Evolutionary conservation across 2,888 invertebrate species (phyloP).

Genomic region (Synergus gifuensis): DNA sequence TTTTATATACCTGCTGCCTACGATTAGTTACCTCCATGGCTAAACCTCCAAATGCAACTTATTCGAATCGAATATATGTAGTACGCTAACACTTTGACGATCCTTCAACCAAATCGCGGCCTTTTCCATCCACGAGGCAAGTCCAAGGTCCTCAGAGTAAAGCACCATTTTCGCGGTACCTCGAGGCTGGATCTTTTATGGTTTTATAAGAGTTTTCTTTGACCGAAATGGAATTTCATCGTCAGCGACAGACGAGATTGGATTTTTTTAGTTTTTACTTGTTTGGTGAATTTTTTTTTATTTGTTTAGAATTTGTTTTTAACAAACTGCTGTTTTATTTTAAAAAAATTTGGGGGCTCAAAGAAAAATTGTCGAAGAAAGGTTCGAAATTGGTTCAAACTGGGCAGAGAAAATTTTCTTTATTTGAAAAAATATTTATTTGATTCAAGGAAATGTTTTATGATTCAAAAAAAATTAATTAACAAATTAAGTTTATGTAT

Average conservation of each 20-base stretch:
- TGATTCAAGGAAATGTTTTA: too few species aligned
- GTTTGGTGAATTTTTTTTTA: neutral
- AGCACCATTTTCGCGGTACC: conserved; percentile 43
- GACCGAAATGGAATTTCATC: neutral
- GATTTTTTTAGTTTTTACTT: neutral
- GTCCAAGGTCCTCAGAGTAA: conserved; percentile 56
- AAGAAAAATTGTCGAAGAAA: too few species aligned
- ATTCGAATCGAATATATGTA: conserved; percentile 36
- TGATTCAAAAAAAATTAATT: too few species aligned
- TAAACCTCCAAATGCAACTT: conserved; percentile 61
- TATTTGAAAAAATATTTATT: too few species aligned
- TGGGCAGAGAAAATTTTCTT: too few species aligned
- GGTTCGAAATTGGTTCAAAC: too few species aligned
- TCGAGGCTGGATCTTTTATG: conserved; percentile 32
- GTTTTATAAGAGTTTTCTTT: conserved; percentile 16
- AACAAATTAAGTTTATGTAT: too few species aligned
- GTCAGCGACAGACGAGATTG: neutral
- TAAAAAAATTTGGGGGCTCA: too few species aligned
- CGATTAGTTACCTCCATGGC: conserved; percentile 67
- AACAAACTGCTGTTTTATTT: neutral
- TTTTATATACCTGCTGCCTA: conserved; percentile 70
- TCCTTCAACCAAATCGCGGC: conserved; percentile 39
- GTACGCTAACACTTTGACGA: conserved; percentile 25
- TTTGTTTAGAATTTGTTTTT: neutral
- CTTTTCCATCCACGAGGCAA: conserved; percentile 54